phyloP scores from a whole-genome alignment of 2,797 vertebrate genomes.

The Sarcoramphus papa region DNA sequence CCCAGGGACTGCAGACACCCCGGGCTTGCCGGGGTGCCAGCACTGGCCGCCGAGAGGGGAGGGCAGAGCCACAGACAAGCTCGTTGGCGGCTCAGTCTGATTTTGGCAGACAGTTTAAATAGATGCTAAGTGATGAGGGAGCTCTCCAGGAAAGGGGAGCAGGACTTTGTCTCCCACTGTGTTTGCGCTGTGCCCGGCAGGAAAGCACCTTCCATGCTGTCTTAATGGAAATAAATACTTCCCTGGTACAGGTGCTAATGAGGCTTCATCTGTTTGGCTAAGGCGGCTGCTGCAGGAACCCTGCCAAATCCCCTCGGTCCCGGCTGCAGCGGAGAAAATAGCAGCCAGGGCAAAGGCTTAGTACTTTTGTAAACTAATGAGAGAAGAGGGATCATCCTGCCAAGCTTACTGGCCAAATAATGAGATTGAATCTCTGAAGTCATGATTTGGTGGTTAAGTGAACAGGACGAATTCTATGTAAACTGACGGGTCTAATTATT shows the following conservation, averaged over 20 bases:
- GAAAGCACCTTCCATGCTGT: background rate
- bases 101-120: background rate
- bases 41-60: background rate
- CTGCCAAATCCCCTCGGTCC: background rate
- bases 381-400: background rate
- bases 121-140: background rate
- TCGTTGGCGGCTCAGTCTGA: rapidly evolving
- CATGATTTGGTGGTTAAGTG: background rate
- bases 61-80: background rate
- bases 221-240: background rate
- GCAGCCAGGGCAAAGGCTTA: background rate
- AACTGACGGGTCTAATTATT: background rate
- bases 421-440: background rate
- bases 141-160: background rate
- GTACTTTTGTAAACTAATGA: background rate
- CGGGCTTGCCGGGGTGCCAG: background rate
- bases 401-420: background rate
- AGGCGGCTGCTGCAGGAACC: background rate
- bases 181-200: background rate
- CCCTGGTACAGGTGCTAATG: conserved; percentile 8
- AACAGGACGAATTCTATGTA: background rate
- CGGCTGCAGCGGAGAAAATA: background rate
- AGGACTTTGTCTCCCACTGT: background rate
- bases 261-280: background rate
- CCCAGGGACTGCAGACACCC: background rate